phyloP scores from a whole-genome alignment of 2,113 vertebrate species.

The Chaetura pelagica region DNA sequence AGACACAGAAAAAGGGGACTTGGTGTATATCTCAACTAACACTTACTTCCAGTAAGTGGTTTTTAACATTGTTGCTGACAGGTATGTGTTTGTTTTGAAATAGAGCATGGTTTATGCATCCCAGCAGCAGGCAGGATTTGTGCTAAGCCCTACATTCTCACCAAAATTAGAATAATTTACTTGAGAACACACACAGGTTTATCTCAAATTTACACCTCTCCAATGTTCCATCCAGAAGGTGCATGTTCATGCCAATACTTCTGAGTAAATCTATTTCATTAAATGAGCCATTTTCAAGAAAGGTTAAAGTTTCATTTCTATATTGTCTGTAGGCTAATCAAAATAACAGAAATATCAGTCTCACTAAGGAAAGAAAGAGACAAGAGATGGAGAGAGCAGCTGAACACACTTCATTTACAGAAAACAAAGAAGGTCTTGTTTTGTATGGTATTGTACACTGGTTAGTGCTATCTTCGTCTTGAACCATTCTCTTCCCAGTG shows the following conservation, averaged over 20 bases:
- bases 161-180: background rate
- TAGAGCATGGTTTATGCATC: background rate
- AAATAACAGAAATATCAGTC: background rate
- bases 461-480: background rate
- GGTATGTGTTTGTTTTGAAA: background rate
- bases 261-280: background rate
- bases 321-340: background rate
- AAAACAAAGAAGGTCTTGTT: conserved; percentile 42
- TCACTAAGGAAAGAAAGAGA: background rate
- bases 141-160: background rate
- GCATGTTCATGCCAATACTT: background rate
- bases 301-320: background rate
- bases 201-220: background rate
- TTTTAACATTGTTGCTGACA: background rate
- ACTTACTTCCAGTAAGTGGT: background rate
- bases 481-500: background rate
- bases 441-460: background rate
- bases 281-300: background rate
- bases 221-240: background rate
- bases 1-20: background rate
- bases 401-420: background rate
- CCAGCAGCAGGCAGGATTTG: background rate
- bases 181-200: background rate
- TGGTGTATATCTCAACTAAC: background rate
- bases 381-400: background rate